Evolutionary conservation across 2,888 invertebrate genomes (phyloP), one percentile per base, ranked within the genome.

Genomic region (Tyria jacobaeae): DNA sequence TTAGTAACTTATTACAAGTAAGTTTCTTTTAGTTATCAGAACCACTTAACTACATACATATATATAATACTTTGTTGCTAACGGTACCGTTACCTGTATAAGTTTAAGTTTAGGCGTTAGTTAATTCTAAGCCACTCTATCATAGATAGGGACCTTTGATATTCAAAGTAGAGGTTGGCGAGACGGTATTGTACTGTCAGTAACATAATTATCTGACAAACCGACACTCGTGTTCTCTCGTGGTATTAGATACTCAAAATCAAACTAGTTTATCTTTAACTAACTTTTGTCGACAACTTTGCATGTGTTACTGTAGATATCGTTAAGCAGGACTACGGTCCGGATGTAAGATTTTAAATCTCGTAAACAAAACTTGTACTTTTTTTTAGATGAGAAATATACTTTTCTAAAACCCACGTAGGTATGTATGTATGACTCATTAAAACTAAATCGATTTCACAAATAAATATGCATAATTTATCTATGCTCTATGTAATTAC

Each of bases 91-190:
- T 3, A 12, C 21, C 21, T 12, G 5, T 12, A 44, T 44, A 44
- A 44, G 12, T 44, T 44, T 44, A 44, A 44, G 21, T 44, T 44
- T 4, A 21, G 21, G 0, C 41, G n/a, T n/a, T n/a, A n/a, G n/a
- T 41, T n/a, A 41, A 41, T 41, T 9, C 2, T 21, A 41, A 41
- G 21, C 21, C 10, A 10, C 21, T 21, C 44, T 21, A 44, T 21
- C 17, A 21, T 44, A 12, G 17, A 44, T 44, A 44, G 3, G 1
- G 12, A 44, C 21, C 44, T 44, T 44, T 44, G 44, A 44, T 44
- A 44, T 44, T 44, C 44, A 44, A 44, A 44, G 12, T 44, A 44
- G 44, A 44, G 21, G 44, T 44, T 44, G 44, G 21, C 44, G 44
- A 44, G 44, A 44, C 44, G 21, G 44, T 44, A 44, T 44, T 21